Evolutionary conservation across 2,888 invertebrate species (phyloP), one percentile per base, ranked within the genome.

Genomic region (Syrista parreyssii): DNA sequence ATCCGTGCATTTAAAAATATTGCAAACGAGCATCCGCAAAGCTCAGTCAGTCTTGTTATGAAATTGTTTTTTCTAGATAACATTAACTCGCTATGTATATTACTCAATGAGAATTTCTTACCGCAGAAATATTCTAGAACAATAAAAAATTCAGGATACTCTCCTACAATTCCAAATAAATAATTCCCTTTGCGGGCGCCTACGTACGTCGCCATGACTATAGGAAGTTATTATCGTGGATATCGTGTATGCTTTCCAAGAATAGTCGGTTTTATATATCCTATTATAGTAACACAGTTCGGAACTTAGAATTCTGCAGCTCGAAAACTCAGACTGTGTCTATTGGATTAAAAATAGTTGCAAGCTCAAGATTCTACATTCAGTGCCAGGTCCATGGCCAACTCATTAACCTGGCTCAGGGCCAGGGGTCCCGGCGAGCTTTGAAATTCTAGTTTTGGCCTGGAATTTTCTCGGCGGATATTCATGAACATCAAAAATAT

Each of bases 311-410:
- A 23, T 23, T 55, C 23, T 9, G 9, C 23, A 55, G 23, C 55
- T 55, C 55, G 55, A 23, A 55, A 55, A 3, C 9, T 55, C 55
- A 23, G 55, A 55, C 23, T 55, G 55, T 23, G 55, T 31, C 71
- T 31, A 31, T 71, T 71, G 12, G 71, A 76, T 77, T 77, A 77
- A 75, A 78, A 78, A 78, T 78, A 75, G 73, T 3, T 72, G 30
- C 34, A 35, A 76, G 68, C 77, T 79, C 69, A 71, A 73, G 33
- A 36, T 35, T 71, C 15, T 76, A 33, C 31, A 75, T 81, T 82
- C 84, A 84, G 75, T 86, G 86, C 86, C 83, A 84, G 81, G 85
- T 85, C 82, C 87, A 85, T 73, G 84, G 84, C 73, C 87, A 83
- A 81, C 77, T 40, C 77, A 82, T 80, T 75, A 68, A 77, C 31